phyloP scores from a whole-genome alignment of 1,140 invertebrate species.

The Lucilia cuprina region DNA sequence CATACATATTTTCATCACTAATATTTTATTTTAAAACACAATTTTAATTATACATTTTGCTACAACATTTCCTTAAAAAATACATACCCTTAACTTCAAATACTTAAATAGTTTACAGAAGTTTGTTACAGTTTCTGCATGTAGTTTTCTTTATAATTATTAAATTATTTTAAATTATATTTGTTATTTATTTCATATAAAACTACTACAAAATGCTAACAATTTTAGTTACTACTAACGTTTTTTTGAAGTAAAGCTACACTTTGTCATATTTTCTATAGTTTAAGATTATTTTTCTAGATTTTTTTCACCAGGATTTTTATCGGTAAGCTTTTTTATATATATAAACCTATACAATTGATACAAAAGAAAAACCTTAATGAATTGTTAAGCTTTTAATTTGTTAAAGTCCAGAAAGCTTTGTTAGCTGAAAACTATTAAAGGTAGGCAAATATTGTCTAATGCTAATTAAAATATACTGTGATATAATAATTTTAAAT shows the following conservation, averaged over 20 bases:
- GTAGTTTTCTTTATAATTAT: background rate
- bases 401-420: no score
- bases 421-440: no score
- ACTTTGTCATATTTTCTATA: background rate
- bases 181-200: background rate
- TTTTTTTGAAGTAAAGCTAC: background rate
- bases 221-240: background rate
- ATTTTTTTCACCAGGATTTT: conserved; percentile 1
- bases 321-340: background rate
- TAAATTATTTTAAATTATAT: background rate
- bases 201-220: background rate
- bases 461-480: no score
- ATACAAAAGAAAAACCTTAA: background rate
- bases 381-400: no score
- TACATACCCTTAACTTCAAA: background rate
- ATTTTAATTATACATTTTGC: background rate
- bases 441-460: no score
- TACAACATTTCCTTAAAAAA: background rate
- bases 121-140: conserved; percentile 18
- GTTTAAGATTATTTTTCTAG: background rate
- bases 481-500: no score
- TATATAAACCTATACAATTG: background rate
- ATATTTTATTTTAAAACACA: background rate
- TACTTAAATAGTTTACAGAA: background rate
- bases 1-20: background rate